Base-by-base conservation (phyloP, 2,113 vertebrate species). In the Nothoprocta pentlandii region DNA sequence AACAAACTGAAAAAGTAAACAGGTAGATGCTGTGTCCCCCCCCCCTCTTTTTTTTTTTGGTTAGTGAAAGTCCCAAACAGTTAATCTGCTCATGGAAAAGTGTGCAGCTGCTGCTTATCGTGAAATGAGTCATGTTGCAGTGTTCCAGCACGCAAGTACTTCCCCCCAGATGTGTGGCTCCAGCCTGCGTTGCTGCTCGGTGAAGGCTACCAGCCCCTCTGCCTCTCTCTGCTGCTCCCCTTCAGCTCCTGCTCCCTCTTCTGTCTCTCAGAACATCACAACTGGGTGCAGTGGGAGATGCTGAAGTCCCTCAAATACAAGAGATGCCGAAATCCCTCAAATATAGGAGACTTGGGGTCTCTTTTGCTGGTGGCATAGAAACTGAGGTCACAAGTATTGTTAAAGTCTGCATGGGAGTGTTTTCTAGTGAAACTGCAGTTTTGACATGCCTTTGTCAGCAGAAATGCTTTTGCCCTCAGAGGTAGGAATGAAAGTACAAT, bases 361-460 rank as follows among this genome's bases (percentile, higher is more conserved):
- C 54, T 58, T 85, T 26, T 86, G 67, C 77, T 84, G 53, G 28
- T 54, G 93, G 83, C 69, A 84, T 53, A 75, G 74, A 53, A 42
- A 61, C 61, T 39, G 77, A 86, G 51, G 47, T 63, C 69, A 61
- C 56, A 80, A 92, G 19, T 32, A 83, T 73, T 1, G 4, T 61
- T 64, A 84, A 86, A 89, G 62, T 71, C 56, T 32, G 19, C 1
- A 2, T 30, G 15, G 22, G 30, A 58, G 12, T 44, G 42, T 93
- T 84, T 90, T 89, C 77, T 76, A 79, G 53, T 36, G 66, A 93
- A 94, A 92, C 0, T 9, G 77, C 86, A 92, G 90, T 92, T 94
- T 87, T 86, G 68, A 28, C 10, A 59, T 76, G 69, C 36, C 74
- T 79, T 47, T 58, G 78, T 92, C 94, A 96, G 91, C 95, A 92